Conservation (phyloP, 2,797 vertebrate species). For the Anabas testudineus region DNA sequence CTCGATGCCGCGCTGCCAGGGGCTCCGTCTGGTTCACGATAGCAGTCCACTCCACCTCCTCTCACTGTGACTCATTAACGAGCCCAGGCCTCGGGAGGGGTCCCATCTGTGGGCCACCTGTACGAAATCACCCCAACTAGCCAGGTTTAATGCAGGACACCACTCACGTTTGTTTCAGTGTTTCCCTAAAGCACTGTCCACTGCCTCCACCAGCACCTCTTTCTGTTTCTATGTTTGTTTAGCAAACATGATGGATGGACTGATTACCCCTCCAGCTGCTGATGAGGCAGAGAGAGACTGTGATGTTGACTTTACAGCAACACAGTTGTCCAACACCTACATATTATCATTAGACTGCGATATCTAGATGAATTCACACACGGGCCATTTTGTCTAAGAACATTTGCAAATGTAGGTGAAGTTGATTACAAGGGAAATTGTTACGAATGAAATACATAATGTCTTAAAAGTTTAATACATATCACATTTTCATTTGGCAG, state of each 20-base stretch:
- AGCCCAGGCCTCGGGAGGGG: conserved; percentile 50
- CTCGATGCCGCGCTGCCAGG: conserved; percentile 52
- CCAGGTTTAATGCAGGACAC: conserved; percentile 50
- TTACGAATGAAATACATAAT: neutral
- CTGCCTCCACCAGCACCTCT: neutral
- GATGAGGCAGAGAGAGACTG: conserved; percentile 35
- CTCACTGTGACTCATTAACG: conserved; percentile 68
- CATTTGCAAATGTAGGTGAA: neutral
- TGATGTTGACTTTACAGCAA: conserved; percentile 46
- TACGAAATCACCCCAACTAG: conserved; percentile 48
- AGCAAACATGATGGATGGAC: conserved; percentile 53
- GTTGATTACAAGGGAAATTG: neutral
- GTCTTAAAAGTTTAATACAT: no score
- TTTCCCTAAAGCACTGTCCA: conserved; percentile 29
- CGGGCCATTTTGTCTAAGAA: conserved; percentile 5
- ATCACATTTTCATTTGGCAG: no score
- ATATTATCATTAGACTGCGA: conserved; percentile 38
- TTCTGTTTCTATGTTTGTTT: conserved; percentile 19
- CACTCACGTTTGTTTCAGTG: conserved; percentile 20
- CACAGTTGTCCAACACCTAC: conserved; percentile 28
- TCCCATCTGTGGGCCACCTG: conserved; percentile 79
- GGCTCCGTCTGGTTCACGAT: conserved; percentile 68
- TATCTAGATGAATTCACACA: conserved; percentile 22
- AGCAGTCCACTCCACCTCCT: conserved; percentile 50
- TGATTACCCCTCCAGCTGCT: conserved; percentile 42